Evolutionary conservation across 2,888 invertebrate species (phyloP), one percentile per base, ranked within the genome.

Genomic region (Drosophila aldrichi): DNA sequence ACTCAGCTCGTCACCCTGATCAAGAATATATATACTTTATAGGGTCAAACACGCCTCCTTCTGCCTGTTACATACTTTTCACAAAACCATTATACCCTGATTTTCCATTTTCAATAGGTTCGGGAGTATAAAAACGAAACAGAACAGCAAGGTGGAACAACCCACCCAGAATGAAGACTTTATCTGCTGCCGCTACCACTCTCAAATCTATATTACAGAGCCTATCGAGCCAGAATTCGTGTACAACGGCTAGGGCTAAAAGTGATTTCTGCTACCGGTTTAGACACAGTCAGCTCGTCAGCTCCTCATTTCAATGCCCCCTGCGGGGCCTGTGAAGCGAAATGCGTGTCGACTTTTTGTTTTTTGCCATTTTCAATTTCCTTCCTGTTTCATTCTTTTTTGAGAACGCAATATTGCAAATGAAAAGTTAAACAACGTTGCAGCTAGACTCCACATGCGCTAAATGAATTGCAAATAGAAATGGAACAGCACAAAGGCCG

Each of bases 371-470:
- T 22, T 38, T 7, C 7, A 16, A 12, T 36, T 36, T 6, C 16
- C 2, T 6, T n/a, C n/a, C n/a, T n/a, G n/a, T n/a, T n/a, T n/a
- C 25, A 6, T 18, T 48, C n/a, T 55, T 57, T 57, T 43, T 77
- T 68, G 57, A n/a, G n/a, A n/a, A n/a, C n/a, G n/a, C 62, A 67
- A 63, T 77, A 85, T 86, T 86, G 78, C 38, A 86, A 86, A 82
- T 88, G 69, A 86, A 82, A 88, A 88, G 75, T 75, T 69, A 74
- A 75, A 72, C 67, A 80, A 63, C 57, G 58, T 40, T 64, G 62
- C 56, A n/a, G 57, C 54, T 18, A 48, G 38, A n/a, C n/a, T n/a
- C n/a, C n/a, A n/a, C n/a, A n/a, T n/a, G n/a, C n/a, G n/a, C n/a
- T 60, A 66, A 85, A 85, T 82, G 70, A 68, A 73, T 67, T n/a